These are phyloP conservation scores for Nudaria mundana DNA, from an alignment of 2,888 invertebrate species.

Conservation along the genomic window DNA sequence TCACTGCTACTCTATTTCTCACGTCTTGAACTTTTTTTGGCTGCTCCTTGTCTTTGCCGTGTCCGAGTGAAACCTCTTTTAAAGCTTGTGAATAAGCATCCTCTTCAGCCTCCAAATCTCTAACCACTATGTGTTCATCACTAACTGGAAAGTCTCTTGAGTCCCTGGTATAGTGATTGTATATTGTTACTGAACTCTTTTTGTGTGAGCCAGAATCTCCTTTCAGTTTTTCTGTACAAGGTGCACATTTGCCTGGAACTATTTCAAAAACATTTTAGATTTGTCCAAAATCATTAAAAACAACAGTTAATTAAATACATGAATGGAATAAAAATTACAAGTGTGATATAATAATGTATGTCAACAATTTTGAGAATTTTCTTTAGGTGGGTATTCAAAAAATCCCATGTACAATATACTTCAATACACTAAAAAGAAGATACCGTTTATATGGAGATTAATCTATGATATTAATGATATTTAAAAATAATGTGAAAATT, in stretches of 20 bases:
- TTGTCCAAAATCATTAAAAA: neutral
- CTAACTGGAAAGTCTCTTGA: slow-evolving; percentile 42
- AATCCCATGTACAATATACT: too few relatives aligned
- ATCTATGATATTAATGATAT: too few relatives aligned
- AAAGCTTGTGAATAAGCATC: slow-evolving; percentile 68
- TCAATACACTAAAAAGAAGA: too few relatives aligned
- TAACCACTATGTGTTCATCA: slow-evolving; percentile 47
- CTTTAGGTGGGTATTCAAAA: too few relatives aligned
- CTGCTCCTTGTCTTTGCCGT: slow-evolving; percentile 36
- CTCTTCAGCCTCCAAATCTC: slow-evolving; percentile 49
- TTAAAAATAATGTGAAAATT: too few relatives aligned
- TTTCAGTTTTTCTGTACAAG: slow-evolving; percentile 34
- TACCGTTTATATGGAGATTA: too few relatives aligned
- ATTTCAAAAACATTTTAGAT: neutral
- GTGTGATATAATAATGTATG: too few relatives aligned
- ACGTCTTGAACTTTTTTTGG: slow-evolving; percentile 48
- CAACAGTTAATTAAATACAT: too few relatives aligned
- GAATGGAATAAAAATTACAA: too few relatives aligned
- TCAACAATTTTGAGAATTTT: too few relatives aligned
- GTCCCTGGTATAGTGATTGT: slow-evolving; percentile 64
- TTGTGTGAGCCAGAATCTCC: slow-evolving; percentile 32
- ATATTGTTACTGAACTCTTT: slow-evolving; percentile 56
- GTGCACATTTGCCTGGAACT: slow-evolving; percentile 42
- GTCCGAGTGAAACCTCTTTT: slow-evolving; percentile 41
- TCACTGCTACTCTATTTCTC: slow-evolving; percentile 61